Percentiles rank a stretch among this genome's conserved stretches.
These are phyloP conservation scores for Tetragnatha montana DNA, from an alignment of 2,888 invertebrate species.

Conservation along the genomic window DNA sequence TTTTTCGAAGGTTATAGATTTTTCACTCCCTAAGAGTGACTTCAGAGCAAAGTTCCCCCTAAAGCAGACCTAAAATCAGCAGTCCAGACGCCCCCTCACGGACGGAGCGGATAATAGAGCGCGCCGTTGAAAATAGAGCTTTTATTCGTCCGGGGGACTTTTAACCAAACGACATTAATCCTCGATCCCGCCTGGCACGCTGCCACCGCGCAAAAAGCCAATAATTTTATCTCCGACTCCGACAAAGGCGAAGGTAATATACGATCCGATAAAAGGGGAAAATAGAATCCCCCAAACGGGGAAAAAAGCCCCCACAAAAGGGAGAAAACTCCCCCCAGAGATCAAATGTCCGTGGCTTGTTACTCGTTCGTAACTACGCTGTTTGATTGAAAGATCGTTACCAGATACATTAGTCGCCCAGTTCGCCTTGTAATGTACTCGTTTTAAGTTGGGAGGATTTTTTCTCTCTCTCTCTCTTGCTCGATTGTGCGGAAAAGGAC, in stretches of 20 bases:
- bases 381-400: constrained; percentile 68
- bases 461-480: neutral
- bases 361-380: constrained; percentile 41
- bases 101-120: constrained; percentile 6
- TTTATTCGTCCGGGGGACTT: constrained; percentile 31
- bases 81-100: neutral
- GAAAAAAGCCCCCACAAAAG: constrained; percentile 14
- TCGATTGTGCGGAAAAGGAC: neutral
- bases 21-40: too few species aligned
- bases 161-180: constrained; percentile 54
- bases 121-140: constrained; percentile 39
- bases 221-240: constrained; percentile 59
- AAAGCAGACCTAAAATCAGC: too few species aligned
- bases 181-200: constrained; percentile 29
- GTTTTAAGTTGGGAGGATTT: neutral
- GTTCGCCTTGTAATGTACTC: constrained; percentile 40
- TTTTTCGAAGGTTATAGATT: too few species aligned
- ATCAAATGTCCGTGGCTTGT: constrained; percentile 63
- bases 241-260: constrained; percentile 63
- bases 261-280: constrained; percentile 50
- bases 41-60: too few species aligned
- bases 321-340: constrained; percentile 13
- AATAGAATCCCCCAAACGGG: constrained; percentile 20
- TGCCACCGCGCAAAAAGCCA: constrained; percentile 50
- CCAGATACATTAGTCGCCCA: constrained; percentile 39